Percentiles rank a stretch among this genome's conserved stretches.
phyloP scores from a whole-genome alignment of 2,888 invertebrate species.

The Andricus quercusramuli region DNA sequence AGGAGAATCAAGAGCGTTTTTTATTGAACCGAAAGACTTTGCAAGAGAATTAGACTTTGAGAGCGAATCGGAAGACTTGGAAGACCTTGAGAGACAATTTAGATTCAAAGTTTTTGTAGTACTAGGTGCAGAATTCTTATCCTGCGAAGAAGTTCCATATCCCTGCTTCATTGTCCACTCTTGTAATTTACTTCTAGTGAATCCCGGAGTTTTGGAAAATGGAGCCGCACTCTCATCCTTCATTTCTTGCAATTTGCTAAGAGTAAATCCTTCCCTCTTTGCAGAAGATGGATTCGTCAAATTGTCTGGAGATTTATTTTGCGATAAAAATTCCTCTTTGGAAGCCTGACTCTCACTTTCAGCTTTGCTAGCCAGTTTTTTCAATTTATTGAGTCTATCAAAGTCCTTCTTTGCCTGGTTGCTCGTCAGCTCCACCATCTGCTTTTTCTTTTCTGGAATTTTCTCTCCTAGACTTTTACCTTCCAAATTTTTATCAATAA shows the following conservation, averaged over 20 bases:
- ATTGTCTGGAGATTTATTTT: neutral
- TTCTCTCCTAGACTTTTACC: neutral
- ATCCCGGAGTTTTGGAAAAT: conserved; percentile 19
- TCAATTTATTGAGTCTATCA: conserved; percentile 78
- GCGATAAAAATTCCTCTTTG: neutral
- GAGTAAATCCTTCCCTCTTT: conserved; percentile 5
- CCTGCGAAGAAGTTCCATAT: neutral
- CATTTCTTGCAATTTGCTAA: conserved; percentile 12
- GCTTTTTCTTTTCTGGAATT: conserved; percentile 64
- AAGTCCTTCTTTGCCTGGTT: conserved; percentile 83
- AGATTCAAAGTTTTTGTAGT: conserved; percentile 1
- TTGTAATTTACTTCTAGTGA: conserved; percentile 31
- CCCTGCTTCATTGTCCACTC: conserved; percentile 22
- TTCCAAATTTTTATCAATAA: neutral
- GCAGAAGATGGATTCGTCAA: neutral
- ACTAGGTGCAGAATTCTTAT: neutral
- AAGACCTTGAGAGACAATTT: conserved; percentile 19
- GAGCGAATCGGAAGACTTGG: neutral
- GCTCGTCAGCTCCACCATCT: conserved; percentile 82
- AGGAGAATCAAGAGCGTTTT: conserved; percentile 1
- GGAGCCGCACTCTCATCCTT: neutral
- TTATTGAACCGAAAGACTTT: neutral
- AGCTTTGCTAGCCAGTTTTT: neutral
- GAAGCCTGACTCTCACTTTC: neutral
- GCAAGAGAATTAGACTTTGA: neutral